Base-by-base conservation (phyloP, 2,888 invertebrate species). In the Lithophane ornitopus region DNA sequence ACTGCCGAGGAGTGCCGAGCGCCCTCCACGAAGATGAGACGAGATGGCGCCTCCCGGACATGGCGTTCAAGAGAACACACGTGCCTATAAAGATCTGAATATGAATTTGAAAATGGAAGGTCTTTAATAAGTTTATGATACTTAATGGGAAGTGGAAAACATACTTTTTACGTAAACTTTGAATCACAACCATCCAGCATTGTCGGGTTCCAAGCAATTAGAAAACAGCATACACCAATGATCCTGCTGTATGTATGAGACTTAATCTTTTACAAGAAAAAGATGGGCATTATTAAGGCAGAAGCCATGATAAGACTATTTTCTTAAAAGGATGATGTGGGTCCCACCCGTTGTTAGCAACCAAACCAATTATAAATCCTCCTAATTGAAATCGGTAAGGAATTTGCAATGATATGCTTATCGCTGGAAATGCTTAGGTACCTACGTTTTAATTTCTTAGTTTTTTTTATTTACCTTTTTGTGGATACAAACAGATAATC, bases 11-110 rank as follows among this genome's bases (percentile, higher is more conserved):
- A 59, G 58, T 70, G 77, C 77, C 63, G 80, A 72, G 63, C 77
- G 62, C 90, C 82, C 92, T 94, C 78, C 81, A 91, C 54, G 28
- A 79, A 59, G 84, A 74, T 81, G 90, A 93, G 94, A 93, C 94
- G 90, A 89, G 90, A 90, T 91, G 94, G 94, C 94, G 93, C 94
- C 93, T 85, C 81, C 86, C 63, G 66, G 72, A 73, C 66, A 85
- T 59, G 46, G 41, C 68, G 39, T 39, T 78, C 9, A 65, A 74
- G 65, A 75, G 63, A 76, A 58, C 73, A 80, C 68, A 69, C 68
- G 56, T 41, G 68, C 56, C 56, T 26, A 9, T 58, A 3, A 70
- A 70, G 46, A 54, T 63, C 9, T 54, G 22, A 8, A 70, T 49
- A 11, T 67, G 28, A 41, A 78, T 68, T 66, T 59, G 41, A 68